Evolutionary conservation across 2,888 invertebrate genomes (phyloP).

Genomic region (Eristalis arbustorum): DNA sequence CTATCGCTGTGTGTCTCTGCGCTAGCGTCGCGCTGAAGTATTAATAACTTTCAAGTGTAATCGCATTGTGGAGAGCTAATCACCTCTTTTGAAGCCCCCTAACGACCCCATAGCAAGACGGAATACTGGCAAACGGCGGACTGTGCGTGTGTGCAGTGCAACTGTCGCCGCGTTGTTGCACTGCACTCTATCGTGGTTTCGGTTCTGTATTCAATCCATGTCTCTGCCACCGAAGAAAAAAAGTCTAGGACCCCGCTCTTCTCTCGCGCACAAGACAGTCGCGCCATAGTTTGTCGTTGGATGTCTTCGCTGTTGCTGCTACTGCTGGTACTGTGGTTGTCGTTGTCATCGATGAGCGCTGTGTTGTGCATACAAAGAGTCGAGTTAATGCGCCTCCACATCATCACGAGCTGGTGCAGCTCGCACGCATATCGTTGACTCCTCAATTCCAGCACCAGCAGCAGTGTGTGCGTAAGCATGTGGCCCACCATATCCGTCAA

Average conservation of each 20-base stretch:
- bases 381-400: constrained; percentile 56
- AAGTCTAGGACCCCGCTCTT: not conserved
- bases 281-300: constrained; percentile 15
- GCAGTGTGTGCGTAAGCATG: not conserved
- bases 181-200: constrained; percentile 9
- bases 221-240: constrained; percentile 40
- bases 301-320: not conserved
- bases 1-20: constrained; percentile 21
- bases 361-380: constrained; percentile 67
- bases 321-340: not conserved
- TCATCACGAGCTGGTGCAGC: constrained; percentile 40
- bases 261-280: constrained; percentile 2
- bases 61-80: constrained; percentile 71
- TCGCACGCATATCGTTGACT: constrained; percentile 45
- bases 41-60: constrained; percentile 70
- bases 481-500: constrained; percentile 9
- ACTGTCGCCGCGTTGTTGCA: not conserved
- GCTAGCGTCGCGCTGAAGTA: constrained; percentile 46
- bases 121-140: constrained; percentile 59
- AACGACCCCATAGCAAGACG: constrained; percentile 69
- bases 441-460: not conserved
- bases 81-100: constrained; percentile 69
- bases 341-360: constrained; percentile 29
- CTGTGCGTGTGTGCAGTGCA: not conserved
- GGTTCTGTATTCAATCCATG: constrained; percentile 46